Conservation (phyloP, 2,888 invertebrate genomes). For the Sarcophaga carnaria region DNA sequence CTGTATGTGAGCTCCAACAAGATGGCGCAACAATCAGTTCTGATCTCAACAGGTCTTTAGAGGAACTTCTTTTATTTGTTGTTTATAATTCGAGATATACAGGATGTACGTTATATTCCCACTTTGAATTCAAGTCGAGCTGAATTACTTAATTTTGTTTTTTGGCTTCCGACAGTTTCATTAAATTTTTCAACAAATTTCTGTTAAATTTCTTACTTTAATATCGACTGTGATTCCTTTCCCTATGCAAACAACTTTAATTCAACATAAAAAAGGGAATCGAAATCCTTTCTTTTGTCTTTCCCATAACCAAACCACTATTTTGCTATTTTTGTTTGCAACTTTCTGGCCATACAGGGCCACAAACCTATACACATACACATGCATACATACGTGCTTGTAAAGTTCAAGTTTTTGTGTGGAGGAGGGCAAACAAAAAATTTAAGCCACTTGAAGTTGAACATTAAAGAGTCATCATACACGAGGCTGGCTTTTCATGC, state of each 20-base stretch:
- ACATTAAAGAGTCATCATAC: slow-evolving; percentile 61
- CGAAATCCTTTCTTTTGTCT: slow-evolving; percentile 24
- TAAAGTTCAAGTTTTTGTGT: neutral
- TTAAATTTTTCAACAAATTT: neutral
- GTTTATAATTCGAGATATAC: too few species aligned
- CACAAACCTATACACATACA: neutral
- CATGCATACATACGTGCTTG: neutral
- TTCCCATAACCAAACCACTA: neutral
- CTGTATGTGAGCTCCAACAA: too few species aligned
- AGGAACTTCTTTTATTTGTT: too few species aligned
- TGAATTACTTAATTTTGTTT: too few species aligned
- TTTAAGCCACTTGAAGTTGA: slow-evolving; percentile 61
- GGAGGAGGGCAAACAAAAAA: slow-evolving; percentile 17
- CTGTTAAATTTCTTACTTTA: neutral
- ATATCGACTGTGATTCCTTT: neutral
- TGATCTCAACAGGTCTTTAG: too few species aligned
- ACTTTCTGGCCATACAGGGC: slow-evolving; percentile 1
- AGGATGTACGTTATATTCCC: too few species aligned
- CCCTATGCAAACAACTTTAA: neutral
- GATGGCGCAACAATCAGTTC: too few species aligned
- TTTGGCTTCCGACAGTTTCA: neutral
- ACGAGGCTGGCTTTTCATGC: slow-evolving; percentile 51
- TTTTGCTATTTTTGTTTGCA: slow-evolving; percentile 20
- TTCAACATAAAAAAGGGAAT: neutral
- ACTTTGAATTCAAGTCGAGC: too few species aligned